These are phyloP conservation scores for Setophaga coronata DNA, from an alignment of 2,113 vertebrate species.

Conservation along the genomic window DNA sequence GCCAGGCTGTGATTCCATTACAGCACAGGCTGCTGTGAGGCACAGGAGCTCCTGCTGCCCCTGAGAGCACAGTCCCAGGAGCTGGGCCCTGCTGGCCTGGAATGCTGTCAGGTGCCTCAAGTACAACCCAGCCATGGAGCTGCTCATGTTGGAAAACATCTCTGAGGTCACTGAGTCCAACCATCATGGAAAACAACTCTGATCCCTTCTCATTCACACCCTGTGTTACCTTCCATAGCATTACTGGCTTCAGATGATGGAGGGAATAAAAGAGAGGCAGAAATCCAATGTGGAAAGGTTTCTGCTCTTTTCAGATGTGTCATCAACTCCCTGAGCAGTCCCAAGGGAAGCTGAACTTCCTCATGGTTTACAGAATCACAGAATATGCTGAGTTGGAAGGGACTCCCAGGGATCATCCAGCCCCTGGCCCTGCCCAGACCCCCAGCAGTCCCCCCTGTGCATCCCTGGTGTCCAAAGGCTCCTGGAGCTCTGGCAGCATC, in stretches of 20 bases:
- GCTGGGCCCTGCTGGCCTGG: not conserved
- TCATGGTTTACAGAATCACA: not conserved
- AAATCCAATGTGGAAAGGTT: not conserved
- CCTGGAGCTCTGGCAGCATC: not conserved
- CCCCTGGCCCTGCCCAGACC: rapidly evolving
- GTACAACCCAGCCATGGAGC: not conserved
- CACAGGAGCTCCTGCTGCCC: not conserved
- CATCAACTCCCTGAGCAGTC: not conserved
- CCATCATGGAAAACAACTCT: not conserved
- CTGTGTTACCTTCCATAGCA: not conserved
- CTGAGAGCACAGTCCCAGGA: not conserved
- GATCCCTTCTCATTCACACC: not conserved
- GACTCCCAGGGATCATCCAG: not conserved
- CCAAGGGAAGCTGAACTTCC: not conserved
- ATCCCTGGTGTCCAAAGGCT: not conserved
- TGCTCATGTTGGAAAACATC: not conserved
- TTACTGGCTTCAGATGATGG: not conserved
- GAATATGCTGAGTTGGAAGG: not conserved
- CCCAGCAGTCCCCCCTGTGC: not conserved
- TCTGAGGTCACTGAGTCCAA: not conserved
- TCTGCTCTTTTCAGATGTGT: not conserved
- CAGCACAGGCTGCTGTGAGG: not conserved
- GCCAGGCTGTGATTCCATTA: not conserved
- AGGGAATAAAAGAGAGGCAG: not conserved
- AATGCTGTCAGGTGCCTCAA: not conserved